Conservation (phyloP, 1,140 invertebrate genomes). For the Idris sp. region DNA sequence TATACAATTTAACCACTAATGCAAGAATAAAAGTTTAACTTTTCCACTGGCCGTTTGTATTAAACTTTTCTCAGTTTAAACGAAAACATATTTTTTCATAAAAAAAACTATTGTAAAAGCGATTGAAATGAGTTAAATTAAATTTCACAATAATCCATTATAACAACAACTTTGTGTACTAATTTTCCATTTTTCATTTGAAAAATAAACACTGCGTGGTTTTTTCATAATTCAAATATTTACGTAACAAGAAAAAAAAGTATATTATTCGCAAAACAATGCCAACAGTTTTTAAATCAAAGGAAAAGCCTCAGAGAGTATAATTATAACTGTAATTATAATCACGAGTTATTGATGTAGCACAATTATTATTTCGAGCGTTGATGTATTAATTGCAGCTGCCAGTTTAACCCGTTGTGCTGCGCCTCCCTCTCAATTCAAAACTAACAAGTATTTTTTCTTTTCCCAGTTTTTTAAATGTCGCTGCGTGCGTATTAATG, state of each 20-base stretch:
- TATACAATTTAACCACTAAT: too few relatives aligned
- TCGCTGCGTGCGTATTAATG: constrained; percentile 22
- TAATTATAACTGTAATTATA: constrained; percentile 38
- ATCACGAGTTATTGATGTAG: constrained; percentile 30
- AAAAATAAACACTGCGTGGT: constrained; percentile 3
- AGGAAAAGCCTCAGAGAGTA: constrained; percentile 22
- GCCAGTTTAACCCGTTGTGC: not conserved
- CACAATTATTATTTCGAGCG: constrained; percentile 40
- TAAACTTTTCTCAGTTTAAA: not conserved
- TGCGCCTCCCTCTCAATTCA: constrained; percentile 1
- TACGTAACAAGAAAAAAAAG: constrained; percentile 32
- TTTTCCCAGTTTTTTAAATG: constrained; percentile 11
- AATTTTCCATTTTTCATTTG: constrained; percentile 18
- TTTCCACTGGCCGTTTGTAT: too few relatives aligned
- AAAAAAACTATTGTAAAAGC: constrained; percentile 1
- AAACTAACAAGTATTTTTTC: constrained; percentile 31
- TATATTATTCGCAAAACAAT: too few relatives aligned
- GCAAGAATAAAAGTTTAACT: too few relatives aligned
- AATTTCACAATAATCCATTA: constrained; percentile 18
- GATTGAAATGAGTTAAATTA: constrained; percentile 11
- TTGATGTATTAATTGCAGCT: constrained; percentile 49
- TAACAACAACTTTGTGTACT: constrained; percentile 8
- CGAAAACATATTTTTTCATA: constrained; percentile 3
- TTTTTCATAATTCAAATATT: constrained; percentile 20
- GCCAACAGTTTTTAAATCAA: constrained; percentile 33